Evolutionary conservation across 2,888 invertebrate genomes (phyloP).

Genomic region (Drosophila ezoana): DNA sequence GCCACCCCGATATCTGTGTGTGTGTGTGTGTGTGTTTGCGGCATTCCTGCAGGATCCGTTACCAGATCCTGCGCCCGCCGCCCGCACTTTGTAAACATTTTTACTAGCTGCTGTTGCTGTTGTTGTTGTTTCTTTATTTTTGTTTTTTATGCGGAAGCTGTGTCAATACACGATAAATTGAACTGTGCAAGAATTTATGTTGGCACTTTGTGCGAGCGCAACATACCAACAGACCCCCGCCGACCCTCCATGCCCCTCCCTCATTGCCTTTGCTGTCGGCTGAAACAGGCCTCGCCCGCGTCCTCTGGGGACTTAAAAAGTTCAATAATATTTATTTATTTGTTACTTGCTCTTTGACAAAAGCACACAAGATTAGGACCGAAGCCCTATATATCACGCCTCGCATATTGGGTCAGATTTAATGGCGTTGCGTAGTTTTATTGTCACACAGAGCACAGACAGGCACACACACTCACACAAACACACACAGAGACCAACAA

Average conservation of each 20-base stretch:
- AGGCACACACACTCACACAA: constrained; percentile 3
- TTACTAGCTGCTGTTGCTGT: constrained; percentile 60
- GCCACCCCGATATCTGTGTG: constrained; percentile 38
- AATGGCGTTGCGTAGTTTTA: constrained; percentile 63
- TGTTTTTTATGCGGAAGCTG: constrained; percentile 56
- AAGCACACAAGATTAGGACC: constrained; percentile 71
- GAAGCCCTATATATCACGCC: constrained; percentile 68
- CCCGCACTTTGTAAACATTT: constrained; percentile 72
- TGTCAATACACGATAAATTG: constrained; percentile 78
- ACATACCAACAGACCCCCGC: constrained; percentile 28
- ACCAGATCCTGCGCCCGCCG: constrained; percentile 7
- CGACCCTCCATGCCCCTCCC: background rate
- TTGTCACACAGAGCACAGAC: constrained; percentile 41
- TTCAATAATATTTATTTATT: constrained; percentile 80
- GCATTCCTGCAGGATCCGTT: constrained; percentile 39
- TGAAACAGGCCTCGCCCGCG: constrained; percentile 3
- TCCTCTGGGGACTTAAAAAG: constrained; percentile 72
- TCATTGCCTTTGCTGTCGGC: constrained; percentile 19
- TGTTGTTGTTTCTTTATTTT: constrained; percentile 3
- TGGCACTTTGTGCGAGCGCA: constrained; percentile 63
- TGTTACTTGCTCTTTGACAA: constrained; percentile 76
- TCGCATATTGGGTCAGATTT: constrained; percentile 69
- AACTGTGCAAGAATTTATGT: constrained; percentile 76
- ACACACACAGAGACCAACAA: background rate
- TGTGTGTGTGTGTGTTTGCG: constrained; percentile 14